phyloP scores from a whole-genome alignment of 2,797 vertebrate species.

The Podarcis lilfordi region DNA sequence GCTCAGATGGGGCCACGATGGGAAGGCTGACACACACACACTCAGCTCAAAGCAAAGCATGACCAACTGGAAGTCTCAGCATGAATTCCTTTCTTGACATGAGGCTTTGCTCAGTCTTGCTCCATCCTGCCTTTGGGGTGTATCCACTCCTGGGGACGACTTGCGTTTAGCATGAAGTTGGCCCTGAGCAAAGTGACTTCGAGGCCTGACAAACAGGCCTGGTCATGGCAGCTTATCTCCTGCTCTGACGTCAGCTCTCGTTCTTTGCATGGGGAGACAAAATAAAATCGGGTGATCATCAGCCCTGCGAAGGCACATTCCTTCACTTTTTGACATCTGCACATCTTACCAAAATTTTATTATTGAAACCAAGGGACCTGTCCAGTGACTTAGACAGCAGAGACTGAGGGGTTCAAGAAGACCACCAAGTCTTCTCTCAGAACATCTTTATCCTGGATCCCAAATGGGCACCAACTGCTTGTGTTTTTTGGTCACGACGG shows the following conservation, averaged over 20 bases:
- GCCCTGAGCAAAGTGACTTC: neutral
- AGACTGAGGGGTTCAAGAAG: too few relatives aligned
- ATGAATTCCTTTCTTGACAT: neutral
- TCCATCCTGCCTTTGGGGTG: neutral
- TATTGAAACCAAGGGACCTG: neutral
- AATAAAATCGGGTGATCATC: too few relatives aligned
- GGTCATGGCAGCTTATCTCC: neutral
- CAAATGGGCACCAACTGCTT: neutral
- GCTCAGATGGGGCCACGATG: neutral
- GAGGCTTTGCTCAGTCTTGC: neutral
- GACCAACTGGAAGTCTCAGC: neutral
- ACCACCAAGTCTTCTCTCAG: neutral
- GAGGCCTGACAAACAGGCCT: neutral
- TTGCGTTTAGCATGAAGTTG: neutral
- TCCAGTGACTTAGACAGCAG: neutral
- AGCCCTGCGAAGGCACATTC: too few relatives aligned
- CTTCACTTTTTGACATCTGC: too few relatives aligned
- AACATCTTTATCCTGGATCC: neutral
- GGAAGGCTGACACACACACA: neutral
- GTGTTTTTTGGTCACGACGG: neutral
- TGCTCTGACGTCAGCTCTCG: neutral
- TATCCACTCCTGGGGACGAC: neutral
- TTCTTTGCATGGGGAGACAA: neutral
- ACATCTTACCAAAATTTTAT: neutral
- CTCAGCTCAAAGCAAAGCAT: neutral